These are phyloP conservation scores for Zhuqinia jingwanae DNA, from an alignment of 2,888 invertebrate genomes.

Conservation along the genomic window DNA sequence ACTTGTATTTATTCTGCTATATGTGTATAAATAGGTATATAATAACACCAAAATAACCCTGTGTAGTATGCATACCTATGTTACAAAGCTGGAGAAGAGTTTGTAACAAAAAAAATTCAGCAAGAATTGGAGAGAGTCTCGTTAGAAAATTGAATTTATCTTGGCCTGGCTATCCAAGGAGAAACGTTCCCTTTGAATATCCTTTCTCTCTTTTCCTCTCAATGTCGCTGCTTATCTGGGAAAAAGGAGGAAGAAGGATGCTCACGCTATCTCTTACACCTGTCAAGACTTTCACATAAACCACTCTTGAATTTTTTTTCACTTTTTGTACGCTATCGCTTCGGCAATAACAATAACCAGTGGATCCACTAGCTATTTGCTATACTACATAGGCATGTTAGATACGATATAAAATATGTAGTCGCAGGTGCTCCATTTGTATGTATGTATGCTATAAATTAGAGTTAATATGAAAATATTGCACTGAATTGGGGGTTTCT, in stretches of 20 bases:
- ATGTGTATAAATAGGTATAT: too few relatives aligned
- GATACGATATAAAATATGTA: background rate
- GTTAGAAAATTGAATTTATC: conserved; percentile 63
- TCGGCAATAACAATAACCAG: background rate
- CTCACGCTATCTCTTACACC: conserved; percentile 39
- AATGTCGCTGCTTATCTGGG: conserved; percentile 9
- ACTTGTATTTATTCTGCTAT: too few relatives aligned
- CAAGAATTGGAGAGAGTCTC: conserved; percentile 21
- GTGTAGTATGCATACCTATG: too few relatives aligned
- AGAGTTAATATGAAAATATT: background rate
- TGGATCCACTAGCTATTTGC: background rate
- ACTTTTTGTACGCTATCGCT: background rate
- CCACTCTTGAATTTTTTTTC: background rate
- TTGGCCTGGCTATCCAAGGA: background rate
- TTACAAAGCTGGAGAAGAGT: background rate
- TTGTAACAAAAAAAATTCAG: conserved; percentile 57
- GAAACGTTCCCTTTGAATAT: conserved; percentile 18
- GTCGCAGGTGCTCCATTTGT: background rate
- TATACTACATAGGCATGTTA: background rate
- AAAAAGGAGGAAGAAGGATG: conserved; percentile 33
- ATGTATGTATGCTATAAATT: background rate
- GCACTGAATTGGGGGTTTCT: conserved; percentile 2
- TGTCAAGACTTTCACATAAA: conserved; percentile 58
- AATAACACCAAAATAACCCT: background rate
- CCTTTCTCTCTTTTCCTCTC: conserved; percentile 7